These are phyloP conservation scores for Mizuhopecten yessoensis DNA, from an alignment of 1,140 invertebrate species.

Conservation along the genomic window DNA sequence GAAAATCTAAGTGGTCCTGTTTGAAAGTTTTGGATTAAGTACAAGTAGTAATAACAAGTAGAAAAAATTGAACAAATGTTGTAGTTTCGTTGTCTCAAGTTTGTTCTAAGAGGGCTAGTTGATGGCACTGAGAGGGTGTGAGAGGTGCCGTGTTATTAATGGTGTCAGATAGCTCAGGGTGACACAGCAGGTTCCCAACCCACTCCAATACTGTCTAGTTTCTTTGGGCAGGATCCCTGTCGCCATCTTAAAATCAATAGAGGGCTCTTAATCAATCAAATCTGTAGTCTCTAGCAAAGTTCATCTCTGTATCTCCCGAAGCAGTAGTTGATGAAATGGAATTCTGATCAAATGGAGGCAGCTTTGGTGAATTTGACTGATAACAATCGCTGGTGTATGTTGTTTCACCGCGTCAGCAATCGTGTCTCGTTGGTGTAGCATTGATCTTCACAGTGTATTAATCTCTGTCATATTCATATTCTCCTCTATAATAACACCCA, in stretches of 20 bases:
- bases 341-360: neutral
- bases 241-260: slow-evolving; percentile 39
- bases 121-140: neutral
- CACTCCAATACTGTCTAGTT: slow-evolving; percentile 16
- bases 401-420: slow-evolving; percentile 12
- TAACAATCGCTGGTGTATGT: slow-evolving; percentile 25
- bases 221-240: slow-evolving; percentile 23
- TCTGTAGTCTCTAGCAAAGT: neutral
- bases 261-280: slow-evolving; percentile 12
- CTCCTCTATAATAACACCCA: slow-evolving; percentile 9
- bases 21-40: neutral
- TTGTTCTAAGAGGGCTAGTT: neutral
- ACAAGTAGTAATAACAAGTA: neutral
- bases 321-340: neutral
- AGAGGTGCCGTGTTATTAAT: neutral
- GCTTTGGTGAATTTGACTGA: slow-evolving; percentile 26
- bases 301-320: neutral
- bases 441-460: slow-evolving; percentile 32
- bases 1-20: neutral
- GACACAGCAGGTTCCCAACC: neutral
- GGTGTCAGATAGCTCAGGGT: neutral
- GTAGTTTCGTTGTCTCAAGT: neutral
- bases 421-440: slow-evolving; percentile 8
- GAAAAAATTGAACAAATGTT: slow-evolving; percentile 34
- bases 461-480: slow-evolving; percentile 34